Conservation (phyloP, 2,797 vertebrate genomes). For the Poecilia picta region DNA sequence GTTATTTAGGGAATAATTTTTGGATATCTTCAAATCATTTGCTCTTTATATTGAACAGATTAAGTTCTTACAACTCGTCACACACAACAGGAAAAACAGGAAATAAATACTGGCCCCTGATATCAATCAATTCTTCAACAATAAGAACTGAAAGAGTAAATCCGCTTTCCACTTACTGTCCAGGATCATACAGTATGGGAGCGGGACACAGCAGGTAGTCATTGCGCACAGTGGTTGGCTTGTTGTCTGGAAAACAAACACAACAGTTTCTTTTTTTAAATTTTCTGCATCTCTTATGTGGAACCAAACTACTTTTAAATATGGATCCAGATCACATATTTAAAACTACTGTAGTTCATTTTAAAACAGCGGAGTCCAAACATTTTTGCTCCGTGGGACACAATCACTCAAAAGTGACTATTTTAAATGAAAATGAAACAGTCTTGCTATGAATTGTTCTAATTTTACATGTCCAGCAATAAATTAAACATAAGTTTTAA, state of each 20-base stretch:
- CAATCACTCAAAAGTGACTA: neutral
- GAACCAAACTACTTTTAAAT: neutral
- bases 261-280: neutral
- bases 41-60: neutral
- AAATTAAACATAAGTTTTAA: neutral
- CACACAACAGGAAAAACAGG: neutral
- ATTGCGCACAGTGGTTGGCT: slow-evolving; percentile 78
- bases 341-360: too few relatives aligned
- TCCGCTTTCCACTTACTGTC: slow-evolving; percentile 87
- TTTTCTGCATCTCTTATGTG: neutral
- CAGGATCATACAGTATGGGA: slow-evolving; percentile 84
- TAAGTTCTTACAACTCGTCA: neutral
- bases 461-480: neutral
- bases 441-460: too few relatives aligned
- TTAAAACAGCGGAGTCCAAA: neutral
- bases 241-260: slow-evolving; percentile 80
- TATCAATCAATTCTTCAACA: neutral
- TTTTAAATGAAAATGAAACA: neutral
- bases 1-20: neutral
- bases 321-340: neutral
- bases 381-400: neutral
- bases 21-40: neutral
- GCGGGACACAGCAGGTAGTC: slow-evolving; percentile 90
- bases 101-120: neutral
- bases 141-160: neutral